These are phyloP conservation scores for Pristionchus arcanus DNA, from an alignment of 2,888 invertebrate species.

Conservation along the genomic window DNA sequence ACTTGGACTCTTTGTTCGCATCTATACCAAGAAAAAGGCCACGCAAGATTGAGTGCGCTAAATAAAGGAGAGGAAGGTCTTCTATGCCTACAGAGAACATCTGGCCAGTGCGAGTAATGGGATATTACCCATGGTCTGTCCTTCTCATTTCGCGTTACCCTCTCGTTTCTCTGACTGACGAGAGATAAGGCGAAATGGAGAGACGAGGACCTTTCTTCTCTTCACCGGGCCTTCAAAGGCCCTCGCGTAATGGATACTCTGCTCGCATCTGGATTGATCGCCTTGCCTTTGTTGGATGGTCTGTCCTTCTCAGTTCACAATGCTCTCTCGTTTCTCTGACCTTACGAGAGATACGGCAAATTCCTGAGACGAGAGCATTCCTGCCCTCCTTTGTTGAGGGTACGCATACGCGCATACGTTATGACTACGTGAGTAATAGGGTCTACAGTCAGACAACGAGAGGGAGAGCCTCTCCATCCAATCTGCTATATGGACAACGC, in stretches of 20 bases:
- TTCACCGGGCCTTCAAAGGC: not conserved
- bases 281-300: too few relatives aligned
- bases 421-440: not conserved
- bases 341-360: too few relatives aligned
- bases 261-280: not conserved
- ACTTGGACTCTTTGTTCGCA: too few relatives aligned
- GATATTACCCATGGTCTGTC: too few relatives aligned
- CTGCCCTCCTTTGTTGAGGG: not conserved
- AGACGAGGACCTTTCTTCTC: not conserved
- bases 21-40: not conserved
- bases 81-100: not conserved
- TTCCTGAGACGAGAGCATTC: too few relatives aligned
- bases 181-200: too few relatives aligned
- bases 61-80: not conserved
- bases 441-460: not conserved
- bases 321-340: too few relatives aligned
- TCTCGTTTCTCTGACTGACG: too few relatives aligned
- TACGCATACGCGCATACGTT: not conserved
- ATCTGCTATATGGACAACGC: not conserved
- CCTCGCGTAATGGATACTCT: not conserved
- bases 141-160: too few relatives aligned
- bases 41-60: conserved; percentile 7
- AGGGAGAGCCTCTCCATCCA: not conserved
- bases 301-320: too few relatives aligned
- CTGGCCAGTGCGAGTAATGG: conserved; percentile 15